These are phyloP conservation scores for Syrista parreyssii DNA, from an alignment of 2,888 invertebrate genomes.

Conservation along the genomic window DNA sequence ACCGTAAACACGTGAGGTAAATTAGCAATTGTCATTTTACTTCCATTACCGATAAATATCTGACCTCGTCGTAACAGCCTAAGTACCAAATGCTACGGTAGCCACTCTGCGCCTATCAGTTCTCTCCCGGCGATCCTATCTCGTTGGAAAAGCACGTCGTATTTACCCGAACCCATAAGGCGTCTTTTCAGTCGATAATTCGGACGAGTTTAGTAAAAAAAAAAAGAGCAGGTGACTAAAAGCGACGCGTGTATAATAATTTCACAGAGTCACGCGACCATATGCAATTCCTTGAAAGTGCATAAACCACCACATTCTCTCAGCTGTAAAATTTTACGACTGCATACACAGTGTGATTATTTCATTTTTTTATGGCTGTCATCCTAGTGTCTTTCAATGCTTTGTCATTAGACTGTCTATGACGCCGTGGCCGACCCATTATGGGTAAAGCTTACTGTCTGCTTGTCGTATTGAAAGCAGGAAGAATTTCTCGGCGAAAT, in stretches of 20 bases:
- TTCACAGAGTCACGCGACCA: conserved; percentile 40
- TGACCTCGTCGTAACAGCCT: background rate
- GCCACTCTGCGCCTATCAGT: background rate
- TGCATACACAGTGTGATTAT: background rate
- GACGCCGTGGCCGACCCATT: background rate
- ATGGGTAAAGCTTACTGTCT: background rate
- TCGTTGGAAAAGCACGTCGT: background rate
- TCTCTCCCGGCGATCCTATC: conserved; percentile 3
- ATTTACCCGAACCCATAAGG: conserved; percentile 37
- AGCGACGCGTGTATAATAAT: conserved; percentile 31
- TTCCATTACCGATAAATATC: background rate
- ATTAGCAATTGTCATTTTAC: background rate
- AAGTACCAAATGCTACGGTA: background rate
- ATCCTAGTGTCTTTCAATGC: background rate
- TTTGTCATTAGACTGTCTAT: background rate
- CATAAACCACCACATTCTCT: background rate
- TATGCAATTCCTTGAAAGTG: conserved; percentile 40
- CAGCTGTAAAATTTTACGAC: background rate
- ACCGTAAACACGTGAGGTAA: background rate
- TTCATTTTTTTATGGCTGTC: background rate
- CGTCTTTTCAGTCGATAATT: conserved; percentile 11
- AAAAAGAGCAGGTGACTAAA: background rate
- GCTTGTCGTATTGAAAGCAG: background rate
- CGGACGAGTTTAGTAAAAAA: background rate
- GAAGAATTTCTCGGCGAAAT: background rate